These are phyloP conservation scores for Cephus cinctus DNA, from an alignment of 1,140 invertebrate genomes.

Conservation along the genomic window DNA sequence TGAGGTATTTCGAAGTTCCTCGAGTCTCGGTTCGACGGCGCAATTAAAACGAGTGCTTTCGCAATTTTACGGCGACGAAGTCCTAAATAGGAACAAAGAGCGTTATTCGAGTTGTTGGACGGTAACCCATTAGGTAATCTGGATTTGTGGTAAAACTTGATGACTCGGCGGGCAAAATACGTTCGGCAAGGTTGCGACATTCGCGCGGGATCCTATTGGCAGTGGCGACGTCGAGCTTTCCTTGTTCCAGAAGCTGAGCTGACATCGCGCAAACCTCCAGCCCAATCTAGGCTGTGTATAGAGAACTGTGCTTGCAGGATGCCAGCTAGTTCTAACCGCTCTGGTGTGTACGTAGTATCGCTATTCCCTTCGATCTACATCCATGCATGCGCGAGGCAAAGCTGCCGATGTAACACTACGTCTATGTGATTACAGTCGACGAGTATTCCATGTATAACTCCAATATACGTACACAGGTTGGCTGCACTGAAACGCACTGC, in stretches of 20 bases:
- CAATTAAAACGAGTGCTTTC: no score
- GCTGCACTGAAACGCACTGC: neutral
- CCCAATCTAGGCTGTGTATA: constrained; percentile 36
- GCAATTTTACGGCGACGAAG: no score
- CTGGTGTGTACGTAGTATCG: constrained; percentile 18
- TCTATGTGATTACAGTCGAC: constrained; percentile 28
- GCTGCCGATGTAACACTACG: constrained; percentile 30
- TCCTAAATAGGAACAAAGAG: no score
- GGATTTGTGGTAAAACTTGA: no score
- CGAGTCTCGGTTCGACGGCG: no score
- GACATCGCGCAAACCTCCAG: constrained; percentile 36
- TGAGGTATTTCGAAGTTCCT: no score
- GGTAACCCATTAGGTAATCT: no score
- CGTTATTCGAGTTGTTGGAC: no score
- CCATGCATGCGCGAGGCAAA: constrained; percentile 21
- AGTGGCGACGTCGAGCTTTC: constrained; percentile 15
- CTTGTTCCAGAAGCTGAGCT: constrained; percentile 39
- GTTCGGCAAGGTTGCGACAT: no score
- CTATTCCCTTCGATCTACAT: constrained; percentile 23
- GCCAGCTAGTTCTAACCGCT: constrained; percentile 16
- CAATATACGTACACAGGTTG: no score
- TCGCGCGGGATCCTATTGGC: constrained; percentile 28
- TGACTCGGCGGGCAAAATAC: no score
- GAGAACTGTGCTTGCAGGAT: constrained; percentile 20
- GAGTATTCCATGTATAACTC: no score